Base-by-base conservation (phyloP, 1,140 invertebrate genomes). In the Listronotus bonariensis region DNA sequence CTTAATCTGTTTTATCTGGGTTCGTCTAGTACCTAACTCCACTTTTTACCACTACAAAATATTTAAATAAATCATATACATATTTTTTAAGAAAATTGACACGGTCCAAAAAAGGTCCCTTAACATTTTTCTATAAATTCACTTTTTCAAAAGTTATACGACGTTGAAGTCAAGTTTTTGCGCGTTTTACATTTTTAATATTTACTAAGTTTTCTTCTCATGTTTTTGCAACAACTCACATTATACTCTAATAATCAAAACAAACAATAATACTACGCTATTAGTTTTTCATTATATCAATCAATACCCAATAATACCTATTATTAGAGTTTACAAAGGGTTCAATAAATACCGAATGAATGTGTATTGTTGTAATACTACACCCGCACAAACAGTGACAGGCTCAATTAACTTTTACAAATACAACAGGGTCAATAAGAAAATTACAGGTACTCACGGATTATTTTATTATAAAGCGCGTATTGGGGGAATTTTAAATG, bases 321-420 rank as follows among this genome's bases (percentile, higher is more conserved):
- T 53, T 53, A 53, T 53, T 53, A 53, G 17, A 36, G 34, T 34
- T 53, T 53, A 53, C 51, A 53, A 53, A 38, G 51, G 51, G 51
- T 34, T 36, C 51, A n/a, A 38, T 9, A 31, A 26, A 18, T 11
- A 26, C 18, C 10, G 45, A 48, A 48, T 48, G 45, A 20, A 36
- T 11, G 17, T n/a, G 6, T 18, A 48, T 20, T 48, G 45, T 48
- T 48, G 45, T 48, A 48, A 48, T 48, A 26, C 18, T 48, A 48
- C 45, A 48, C 45, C 45, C 45, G 45, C 45, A 20, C 45, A 48
- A 48, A 48, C 45, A 48, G 10, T 48, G 45, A 48, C 45, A 48
- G 45, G 45, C 45, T 48, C 45, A 48, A 48, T 48, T 48, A 48
- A 48, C 45, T 48, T 48, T 48, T 10, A 9, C 18, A 26, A 48